Evolutionary conservation across 2,797 vertebrate genomes (phyloP).

Genomic region (Pseudotriccus pelzelni): DNA sequence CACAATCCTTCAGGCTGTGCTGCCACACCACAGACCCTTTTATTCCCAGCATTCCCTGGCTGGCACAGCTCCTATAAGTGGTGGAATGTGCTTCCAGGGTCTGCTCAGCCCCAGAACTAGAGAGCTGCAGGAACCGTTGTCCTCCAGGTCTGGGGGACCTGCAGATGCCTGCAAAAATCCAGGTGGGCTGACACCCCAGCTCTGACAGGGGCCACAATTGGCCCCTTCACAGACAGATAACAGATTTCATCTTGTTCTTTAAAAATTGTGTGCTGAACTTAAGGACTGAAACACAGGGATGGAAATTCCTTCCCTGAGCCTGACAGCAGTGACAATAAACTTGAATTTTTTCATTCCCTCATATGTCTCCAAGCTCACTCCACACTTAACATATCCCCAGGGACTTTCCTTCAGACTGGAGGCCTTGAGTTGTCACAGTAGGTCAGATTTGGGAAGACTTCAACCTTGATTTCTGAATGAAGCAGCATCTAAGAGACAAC

Average conservation of each 20-base stretch:
- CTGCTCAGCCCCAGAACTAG: neutral
- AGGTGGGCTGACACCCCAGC: neutral
- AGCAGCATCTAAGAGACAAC: neutral
- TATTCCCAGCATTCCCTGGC: neutral
- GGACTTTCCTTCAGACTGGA: neutral
- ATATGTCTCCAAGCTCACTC: neutral
- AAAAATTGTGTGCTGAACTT: rapidly evolving
- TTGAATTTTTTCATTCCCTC: neutral
- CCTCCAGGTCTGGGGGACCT: neutral
- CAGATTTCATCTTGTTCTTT: neutral
- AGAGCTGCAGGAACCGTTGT: rapidly evolving
- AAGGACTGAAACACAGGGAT: neutral
- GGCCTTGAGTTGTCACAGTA: neutral
- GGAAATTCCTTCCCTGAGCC: neutral
- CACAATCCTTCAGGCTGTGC: neutral
- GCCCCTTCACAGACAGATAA: neutral
- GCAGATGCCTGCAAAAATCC: neutral
- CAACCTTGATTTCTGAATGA: conserved; percentile 14
- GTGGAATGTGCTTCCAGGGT: neutral
- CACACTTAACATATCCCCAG: neutral
- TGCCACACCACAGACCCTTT: neutral
- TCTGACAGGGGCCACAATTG: neutral
- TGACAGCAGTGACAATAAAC: neutral
- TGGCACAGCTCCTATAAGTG: neutral
- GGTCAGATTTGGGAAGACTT: neutral